phyloP scores from a whole-genome alignment of 2,888 invertebrate species.

The Lasioglossum leucozonium region DNA sequence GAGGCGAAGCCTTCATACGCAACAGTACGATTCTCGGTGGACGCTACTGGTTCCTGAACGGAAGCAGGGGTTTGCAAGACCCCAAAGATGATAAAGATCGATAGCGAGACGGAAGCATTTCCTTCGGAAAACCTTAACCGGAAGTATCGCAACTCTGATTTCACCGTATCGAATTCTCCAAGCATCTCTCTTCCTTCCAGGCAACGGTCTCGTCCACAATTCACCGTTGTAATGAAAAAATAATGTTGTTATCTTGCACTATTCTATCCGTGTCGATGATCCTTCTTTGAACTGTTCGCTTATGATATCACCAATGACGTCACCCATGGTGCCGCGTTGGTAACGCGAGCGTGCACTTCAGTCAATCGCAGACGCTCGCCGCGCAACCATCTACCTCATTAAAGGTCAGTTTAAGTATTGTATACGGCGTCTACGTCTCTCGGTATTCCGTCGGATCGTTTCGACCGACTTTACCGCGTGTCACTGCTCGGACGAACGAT shows the following conservation, averaged over 20 bases:
- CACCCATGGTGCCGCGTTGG: slow-evolving; percentile 63
- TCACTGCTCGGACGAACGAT: background rate
- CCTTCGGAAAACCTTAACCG: background rate
- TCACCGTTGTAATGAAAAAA: background rate
- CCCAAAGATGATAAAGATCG: background rate
- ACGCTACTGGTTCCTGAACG: background rate
- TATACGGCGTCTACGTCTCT: background rate
- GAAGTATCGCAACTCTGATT: background rate
- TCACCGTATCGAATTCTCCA: background rate
- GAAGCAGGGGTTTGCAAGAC: background rate
- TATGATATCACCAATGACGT: slow-evolving; percentile 82
- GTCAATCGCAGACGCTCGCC: slow-evolving; percentile 76
- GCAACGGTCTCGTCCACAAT: background rate
- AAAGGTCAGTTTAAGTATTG: slow-evolving; percentile 71
- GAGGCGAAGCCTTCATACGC: too few species aligned
- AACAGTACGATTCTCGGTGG: too few species aligned
- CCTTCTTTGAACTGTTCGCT: slow-evolving; percentile 37
- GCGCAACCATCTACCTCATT: slow-evolving; percentile 48
- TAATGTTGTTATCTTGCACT: background rate
- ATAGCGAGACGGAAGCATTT: background rate
- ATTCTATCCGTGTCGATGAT: background rate
- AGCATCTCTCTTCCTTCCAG: background rate
- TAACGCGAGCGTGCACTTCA: slow-evolving; percentile 68
- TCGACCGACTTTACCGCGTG: too few species aligned
- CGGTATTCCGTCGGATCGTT: background rate